Conservation (phyloP, 2,888 invertebrate genomes). For the Laspeyria flexula region DNA sequence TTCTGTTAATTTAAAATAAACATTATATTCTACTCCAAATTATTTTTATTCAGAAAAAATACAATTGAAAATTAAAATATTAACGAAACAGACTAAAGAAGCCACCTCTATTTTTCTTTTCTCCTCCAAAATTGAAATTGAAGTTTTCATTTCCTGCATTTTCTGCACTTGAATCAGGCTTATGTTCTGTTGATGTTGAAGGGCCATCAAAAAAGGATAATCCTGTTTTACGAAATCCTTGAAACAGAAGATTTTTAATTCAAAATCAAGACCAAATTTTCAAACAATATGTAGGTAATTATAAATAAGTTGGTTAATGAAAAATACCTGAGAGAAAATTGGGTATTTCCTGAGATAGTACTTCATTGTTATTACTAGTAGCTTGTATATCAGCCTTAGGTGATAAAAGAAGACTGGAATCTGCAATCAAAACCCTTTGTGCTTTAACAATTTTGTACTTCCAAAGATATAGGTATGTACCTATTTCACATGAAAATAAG, state of each 20-base stretch:
- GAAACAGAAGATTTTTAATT: slow-evolving; percentile 17
- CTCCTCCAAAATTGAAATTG: slow-evolving; percentile 72
- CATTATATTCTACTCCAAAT: slow-evolving; percentile 6
- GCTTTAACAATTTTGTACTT: too few species aligned
- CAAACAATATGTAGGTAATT: background rate
- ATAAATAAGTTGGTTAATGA: too few species aligned
- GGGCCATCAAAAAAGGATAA: slow-evolving; percentile 68
- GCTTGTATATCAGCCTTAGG: slow-evolving; percentile 70
- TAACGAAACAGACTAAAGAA: slow-evolving; percentile 75
- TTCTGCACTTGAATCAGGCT: slow-evolving; percentile 49
- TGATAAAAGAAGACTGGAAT: slow-evolving; percentile 72
- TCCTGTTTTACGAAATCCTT: slow-evolving; percentile 71
- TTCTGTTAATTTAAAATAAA: slow-evolving; percentile 30
- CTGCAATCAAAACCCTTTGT: too few species aligned
- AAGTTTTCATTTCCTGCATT: slow-evolving; percentile 55
- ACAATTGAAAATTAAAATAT: slow-evolving; percentile 18
- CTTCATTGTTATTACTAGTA: slow-evolving; percentile 51
- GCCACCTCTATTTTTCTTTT: slow-evolving; percentile 70
- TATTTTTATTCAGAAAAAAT: slow-evolving; percentile 23
- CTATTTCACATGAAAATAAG: too few species aligned
- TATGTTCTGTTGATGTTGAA: slow-evolving; percentile 47
- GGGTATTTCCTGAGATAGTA: slow-evolving; percentile 66
- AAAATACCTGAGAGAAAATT: slow-evolving; percentile 74
- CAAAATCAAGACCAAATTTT: background rate
- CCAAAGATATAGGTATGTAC: too few species aligned